These are phyloP conservation scores for Plecturocebus donacophilus DNA, from an alignment of 2,113 vertebrate genomes.

Conservation along the genomic window DNA sequence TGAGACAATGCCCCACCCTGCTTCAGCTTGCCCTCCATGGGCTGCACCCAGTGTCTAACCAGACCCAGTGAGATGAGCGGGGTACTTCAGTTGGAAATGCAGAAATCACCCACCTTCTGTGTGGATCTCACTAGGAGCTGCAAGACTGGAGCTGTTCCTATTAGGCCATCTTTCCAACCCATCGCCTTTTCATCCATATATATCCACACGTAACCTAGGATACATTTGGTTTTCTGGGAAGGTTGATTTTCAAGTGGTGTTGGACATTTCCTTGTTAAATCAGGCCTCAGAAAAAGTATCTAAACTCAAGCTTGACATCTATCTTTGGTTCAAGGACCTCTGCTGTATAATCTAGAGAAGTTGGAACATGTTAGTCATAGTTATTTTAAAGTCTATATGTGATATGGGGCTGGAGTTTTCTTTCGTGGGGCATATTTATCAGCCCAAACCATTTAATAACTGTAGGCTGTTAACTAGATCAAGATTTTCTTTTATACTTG, in stretches of 20 bases:
- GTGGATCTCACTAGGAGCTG: too few species aligned
- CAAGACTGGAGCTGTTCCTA: too few species aligned
- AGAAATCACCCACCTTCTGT: too few species aligned
- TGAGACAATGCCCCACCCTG: too few species aligned
- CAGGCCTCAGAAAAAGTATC: background rate
- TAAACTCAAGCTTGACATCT: background rate
- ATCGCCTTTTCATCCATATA: background rate
- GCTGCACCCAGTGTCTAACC: too few species aligned
- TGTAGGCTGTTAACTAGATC: background rate
- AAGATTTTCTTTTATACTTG: background rate
- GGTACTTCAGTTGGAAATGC: too few species aligned
- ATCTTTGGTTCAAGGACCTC: background rate
- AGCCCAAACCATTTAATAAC: background rate
- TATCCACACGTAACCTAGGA: background rate
- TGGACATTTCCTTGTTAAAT: background rate
- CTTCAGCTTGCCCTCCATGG: too few species aligned
- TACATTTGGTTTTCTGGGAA: background rate
- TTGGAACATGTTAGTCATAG: background rate
- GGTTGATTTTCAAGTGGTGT: background rate
- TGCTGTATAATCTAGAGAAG: background rate
- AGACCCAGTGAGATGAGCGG: too few species aligned
- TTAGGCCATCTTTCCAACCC: background rate
- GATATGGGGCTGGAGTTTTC: background rate
- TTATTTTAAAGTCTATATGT: background rate
- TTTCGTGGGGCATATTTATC: background rate